Evolutionary conservation across 2,113 vertebrate genomes (phyloP), one percentile per base, ranked within the genome.

Genomic region (Tichodroma muraria): DNA sequence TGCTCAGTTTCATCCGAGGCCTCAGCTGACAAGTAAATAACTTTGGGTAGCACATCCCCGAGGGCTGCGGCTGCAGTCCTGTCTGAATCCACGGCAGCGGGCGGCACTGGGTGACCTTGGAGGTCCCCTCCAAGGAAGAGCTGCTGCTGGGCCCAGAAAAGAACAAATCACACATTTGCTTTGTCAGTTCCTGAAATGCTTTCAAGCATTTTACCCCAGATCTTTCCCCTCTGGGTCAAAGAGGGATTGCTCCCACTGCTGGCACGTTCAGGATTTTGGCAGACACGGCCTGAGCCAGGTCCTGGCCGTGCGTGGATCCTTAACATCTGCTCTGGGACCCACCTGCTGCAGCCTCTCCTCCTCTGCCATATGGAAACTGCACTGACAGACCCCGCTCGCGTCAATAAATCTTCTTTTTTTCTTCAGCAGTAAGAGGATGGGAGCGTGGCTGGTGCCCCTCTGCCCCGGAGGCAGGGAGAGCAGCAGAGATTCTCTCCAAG

Each of bases 1-100:
- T 11, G 18, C 54, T 81, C 72, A 12, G 6, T 54, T 93, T 50
- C 37, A 37, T 12, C 19, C 0, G 0, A 37, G 85, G 57, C 53
- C 56, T 28, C 40, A 15, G 57, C 9, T 65, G 45, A 30, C 35
- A 54, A 27, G 47, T 16, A 5, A 80, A 40, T 50, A 37, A 19
- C 59, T 80, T 23, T n/a, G 87, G 50, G 9, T 1, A 14, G 31
- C 35, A 5, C 65, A 15, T 47, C 59, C 47, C 33, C 16, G 3
- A 3, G 76, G 0, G 20, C 1, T n/a, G 80, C 44, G 9, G 42
- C 60, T 9, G 42, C 59, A 68, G 2, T 3, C 3, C 1, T 8
- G 21, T 1, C n/a, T 23, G 54, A 7, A 4, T 4, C 25, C 40
- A 2, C 3, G 56, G 73, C 54, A 19, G 13, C 10, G 4, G 28